phyloP scores from a whole-genome alignment of 2,113 vertebrate genomes.

The Lepisosteus osseus region DNA sequence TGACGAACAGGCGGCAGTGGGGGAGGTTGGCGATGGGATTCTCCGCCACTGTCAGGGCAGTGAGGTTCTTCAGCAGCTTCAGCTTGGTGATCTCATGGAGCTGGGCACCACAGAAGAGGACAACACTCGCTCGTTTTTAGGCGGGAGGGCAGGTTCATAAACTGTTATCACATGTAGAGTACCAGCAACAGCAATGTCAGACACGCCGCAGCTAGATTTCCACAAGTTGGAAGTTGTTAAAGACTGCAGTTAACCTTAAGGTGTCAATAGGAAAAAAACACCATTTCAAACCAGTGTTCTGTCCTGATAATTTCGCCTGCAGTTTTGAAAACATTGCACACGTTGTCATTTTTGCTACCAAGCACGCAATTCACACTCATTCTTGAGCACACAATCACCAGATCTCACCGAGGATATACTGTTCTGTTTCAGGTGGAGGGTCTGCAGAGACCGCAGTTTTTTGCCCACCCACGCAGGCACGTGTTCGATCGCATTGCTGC shows the following conservation, averaged over 20 bases:
- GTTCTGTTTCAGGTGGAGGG: constrained; percentile 70
- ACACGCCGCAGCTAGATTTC: background rate
- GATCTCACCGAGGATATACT: constrained; percentile 73
- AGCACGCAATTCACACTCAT: no score
- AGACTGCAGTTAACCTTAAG: no score
- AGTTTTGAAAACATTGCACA: no score
- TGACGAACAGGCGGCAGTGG: constrained; percentile 70
- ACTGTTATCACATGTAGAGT: no score
- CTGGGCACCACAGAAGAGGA: constrained; percentile 49
- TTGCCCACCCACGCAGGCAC: constrained; percentile 78
- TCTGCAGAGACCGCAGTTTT: constrained; percentile 68
- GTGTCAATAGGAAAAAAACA: no score
- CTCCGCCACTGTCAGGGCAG: constrained; percentile 65
- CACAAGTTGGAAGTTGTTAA: no score
- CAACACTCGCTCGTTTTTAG: background rate
- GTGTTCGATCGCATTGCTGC: constrained; percentile 76
- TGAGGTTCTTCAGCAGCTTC: constrained; percentile 76
- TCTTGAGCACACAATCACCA: no score
- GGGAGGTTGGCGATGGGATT: constrained; percentile 72
- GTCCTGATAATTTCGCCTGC: no score
- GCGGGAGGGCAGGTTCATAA: no score
- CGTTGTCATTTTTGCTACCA: no score
- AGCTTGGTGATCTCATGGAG: constrained; percentile 77
- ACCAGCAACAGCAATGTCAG: background rate
- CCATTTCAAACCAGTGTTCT: no score